Evolutionary conservation across 1,140 invertebrate species (phyloP).

Genomic region (Magallana angulata): DNA sequence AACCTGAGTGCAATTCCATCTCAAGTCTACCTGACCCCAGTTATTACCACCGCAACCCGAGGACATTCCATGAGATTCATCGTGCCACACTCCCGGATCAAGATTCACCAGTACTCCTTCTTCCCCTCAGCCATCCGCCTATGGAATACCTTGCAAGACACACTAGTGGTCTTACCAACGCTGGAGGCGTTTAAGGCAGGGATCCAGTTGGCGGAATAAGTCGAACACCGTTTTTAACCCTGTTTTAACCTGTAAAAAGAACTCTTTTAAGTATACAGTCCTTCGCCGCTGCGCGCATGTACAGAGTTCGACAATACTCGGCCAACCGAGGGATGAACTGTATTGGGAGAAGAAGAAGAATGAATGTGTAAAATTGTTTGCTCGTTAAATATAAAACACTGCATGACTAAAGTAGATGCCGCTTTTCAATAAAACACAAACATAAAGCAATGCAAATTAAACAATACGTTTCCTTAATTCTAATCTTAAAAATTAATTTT

Average conservation of each 20-base stretch:
- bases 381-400: no score
- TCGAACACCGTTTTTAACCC: neutral
- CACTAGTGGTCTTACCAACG: neutral
- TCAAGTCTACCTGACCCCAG: constrained; percentile 22
- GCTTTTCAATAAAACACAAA: no score
- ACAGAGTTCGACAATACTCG: no score
- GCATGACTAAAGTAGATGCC: no score
- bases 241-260: neutral
- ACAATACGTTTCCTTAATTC: no score
- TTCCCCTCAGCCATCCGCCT: constrained; percentile 19
- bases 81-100: constrained; percentile 36
- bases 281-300: no score
- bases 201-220: neutral
- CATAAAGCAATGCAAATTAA: no score
- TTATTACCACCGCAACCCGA: neutral
- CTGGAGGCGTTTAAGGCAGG: neutral
- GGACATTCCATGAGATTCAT: constrained; percentile 30
- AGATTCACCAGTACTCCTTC: constrained; percentile 28
- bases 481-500: no score
- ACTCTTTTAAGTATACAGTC: neutral
- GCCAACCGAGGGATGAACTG: no score
- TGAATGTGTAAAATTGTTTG: no score
- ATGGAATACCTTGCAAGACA: neutral
- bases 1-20: constrained; percentile 12
- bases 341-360: no score